Evolutionary conservation across 2,888 invertebrate genomes (phyloP), one percentile per base, ranked within the genome.

Genomic region (Geotrupes spiniger): DNA sequence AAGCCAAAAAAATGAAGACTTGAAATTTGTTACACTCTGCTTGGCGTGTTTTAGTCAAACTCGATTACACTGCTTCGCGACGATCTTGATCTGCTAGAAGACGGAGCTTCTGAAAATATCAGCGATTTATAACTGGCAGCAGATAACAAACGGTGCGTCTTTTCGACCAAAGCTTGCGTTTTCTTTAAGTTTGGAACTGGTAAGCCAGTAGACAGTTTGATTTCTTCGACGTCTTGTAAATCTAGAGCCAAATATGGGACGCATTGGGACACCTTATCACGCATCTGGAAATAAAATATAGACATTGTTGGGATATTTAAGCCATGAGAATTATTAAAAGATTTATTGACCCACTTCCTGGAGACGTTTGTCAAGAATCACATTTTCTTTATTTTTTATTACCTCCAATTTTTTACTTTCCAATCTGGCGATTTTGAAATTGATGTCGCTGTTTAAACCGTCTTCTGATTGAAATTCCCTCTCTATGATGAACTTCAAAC

Each of bases 201-300:
- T 36, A 75, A 53, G 49, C 66, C 54, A 2, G 63, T 51, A 2
- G 70, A 63, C 29, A 76, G 58, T 47, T 74, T 69, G 0, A 77
- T 66, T 2, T 76, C 76, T 9, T 74, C 68, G 28, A 78, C 74
- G 6, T 77, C 76, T 49, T 71, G 68, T 25, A 78, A 72, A 49
- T 73, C 74, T 48, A 83, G 63, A 0, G 81, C 79, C 36, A 82
- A 66, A 64, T 80, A 80, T 0, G 83, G 82, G 0, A 82, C 81
- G 0, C 82, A 78, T 36, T 74, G 70, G 2, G 70, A 72, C 1
- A 82, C 79, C 10, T 77, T 74, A 11, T 70, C 64, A n/a, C 67
- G 61, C 76, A 80, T 78, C 79, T 81, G 61, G 6, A 63, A 64
- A 49, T 56, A 59, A 42, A 36, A 39, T 36, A 31, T 39, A 47